phyloP scores from a whole-genome alignment of 2,797 vertebrate species.

The Chrosomus eos region DNA sequence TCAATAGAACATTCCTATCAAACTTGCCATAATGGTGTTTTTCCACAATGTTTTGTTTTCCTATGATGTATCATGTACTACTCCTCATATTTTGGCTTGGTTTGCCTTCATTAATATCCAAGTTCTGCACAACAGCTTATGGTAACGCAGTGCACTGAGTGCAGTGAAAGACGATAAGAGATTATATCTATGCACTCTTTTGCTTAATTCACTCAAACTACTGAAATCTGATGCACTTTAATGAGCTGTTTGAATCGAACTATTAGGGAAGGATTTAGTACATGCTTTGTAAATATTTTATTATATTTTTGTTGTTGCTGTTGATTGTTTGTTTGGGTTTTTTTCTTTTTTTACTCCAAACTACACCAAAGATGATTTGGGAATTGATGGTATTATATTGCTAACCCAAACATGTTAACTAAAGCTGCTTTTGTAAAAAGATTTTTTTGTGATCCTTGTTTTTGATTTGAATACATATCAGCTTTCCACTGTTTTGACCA shows the following conservation, averaged over 20 bases:
- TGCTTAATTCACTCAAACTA: slow-evolving; percentile 76
- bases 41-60: background rate
- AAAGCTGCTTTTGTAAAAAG: slow-evolving; percentile 18
- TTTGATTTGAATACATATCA: slow-evolving; percentile 25
- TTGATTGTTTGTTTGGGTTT: slow-evolving; percentile 41
- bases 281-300: slow-evolving; percentile 72
- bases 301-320: background rate
- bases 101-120: slow-evolving; percentile 12
- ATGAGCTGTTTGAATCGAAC: slow-evolving; percentile 40
- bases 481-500: slow-evolving; percentile 31
- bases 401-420: slow-evolving; percentile 21
- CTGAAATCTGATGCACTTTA: slow-evolving; percentile 82
- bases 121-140: slow-evolving; percentile 15
- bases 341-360: slow-evolving; percentile 48
- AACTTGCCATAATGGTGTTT: slow-evolving; percentile 16
- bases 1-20: background rate
- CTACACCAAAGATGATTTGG: slow-evolving; percentile 75
- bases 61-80: background rate
- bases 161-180: slow-evolving; percentile 27
- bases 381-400: slow-evolving; percentile 36
- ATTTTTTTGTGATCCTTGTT: slow-evolving; percentile 11
- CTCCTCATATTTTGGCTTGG: background rate
- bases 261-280: slow-evolving; percentile 65
- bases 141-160: background rate
- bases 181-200: slow-evolving; percentile 49